Conservation (phyloP, 2,113 vertebrate species). For the Tympanuchus pallidicinctus region DNA sequence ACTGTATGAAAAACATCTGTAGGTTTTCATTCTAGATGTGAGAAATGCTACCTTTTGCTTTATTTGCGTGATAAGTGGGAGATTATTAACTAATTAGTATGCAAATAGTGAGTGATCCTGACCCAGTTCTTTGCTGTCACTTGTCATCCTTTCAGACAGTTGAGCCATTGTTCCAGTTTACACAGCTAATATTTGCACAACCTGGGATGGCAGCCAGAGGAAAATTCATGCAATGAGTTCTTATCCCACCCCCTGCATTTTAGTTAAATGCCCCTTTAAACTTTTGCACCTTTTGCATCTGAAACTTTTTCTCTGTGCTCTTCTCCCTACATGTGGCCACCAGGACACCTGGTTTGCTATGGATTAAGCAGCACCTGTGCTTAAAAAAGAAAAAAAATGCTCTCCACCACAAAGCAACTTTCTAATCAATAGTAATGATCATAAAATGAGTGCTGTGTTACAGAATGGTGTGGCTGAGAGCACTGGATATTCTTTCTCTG, state of each 20-base stretch:
- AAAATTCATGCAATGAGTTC: not conserved
- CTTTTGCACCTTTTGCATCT: not conserved
- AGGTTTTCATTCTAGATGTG: not conserved
- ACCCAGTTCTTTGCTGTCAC: slow-evolving; percentile 53
- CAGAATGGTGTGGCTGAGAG: not conserved
- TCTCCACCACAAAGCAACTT: not conserved
- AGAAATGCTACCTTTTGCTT: not conserved
- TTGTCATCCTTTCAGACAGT: slow-evolving; percentile 55
- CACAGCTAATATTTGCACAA: slow-evolving; percentile 53
- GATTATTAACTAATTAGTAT: slow-evolving; percentile 61
- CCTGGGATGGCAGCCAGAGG: slow-evolving; percentile 33
- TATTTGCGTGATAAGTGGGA: slow-evolving; percentile 15
- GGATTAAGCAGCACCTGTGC: not conserved
- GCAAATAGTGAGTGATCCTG: slow-evolving; percentile 64
- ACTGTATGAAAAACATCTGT: not conserved
- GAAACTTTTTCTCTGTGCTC: not conserved
- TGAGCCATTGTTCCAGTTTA: slow-evolving; percentile 31
- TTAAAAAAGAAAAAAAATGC: not conserved
- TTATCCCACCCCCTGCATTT: not conserved
- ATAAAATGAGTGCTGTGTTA: not conserved
- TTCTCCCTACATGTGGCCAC: not conserved
- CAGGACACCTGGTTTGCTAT: not conserved
- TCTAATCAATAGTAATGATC: not conserved
- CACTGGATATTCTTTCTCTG: not conserved
- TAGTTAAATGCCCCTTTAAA: slow-evolving; percentile 25